Evolutionary conservation across 2,888 invertebrate species (phyloP), one percentile per base, ranked within the genome.

Genomic region (Acrobasis suavella): DNA sequence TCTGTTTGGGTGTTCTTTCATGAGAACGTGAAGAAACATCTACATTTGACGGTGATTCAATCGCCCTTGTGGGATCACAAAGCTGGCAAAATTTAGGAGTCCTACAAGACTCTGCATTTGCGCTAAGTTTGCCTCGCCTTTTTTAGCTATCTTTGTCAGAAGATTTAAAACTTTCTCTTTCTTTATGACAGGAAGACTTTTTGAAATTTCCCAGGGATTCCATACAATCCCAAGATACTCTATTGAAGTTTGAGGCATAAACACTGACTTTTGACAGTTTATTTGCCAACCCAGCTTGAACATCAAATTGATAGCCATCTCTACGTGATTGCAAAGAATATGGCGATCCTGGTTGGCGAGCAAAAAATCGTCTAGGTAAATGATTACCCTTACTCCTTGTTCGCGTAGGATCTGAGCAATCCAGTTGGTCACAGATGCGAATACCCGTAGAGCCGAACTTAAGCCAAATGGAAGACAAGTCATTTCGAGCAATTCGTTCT

Each of bases 391-490:
- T 8, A 69, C 42, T 7, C 65, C 67, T 37, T 56, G 60, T 14
- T 67, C 9, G 7, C 69, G 46, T 14, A 71, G 58, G 9, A 38
- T 60, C 37, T 67, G 66, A 2, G 69, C 68, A 9, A 68, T 58
- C 69, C 69, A 70, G 60, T 69, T 70, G 9, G 66, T 71, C 6
- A 72, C 38, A 3, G 64, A 15, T 3, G 69, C 65, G 60, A 68
- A 75, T 5, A 49, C 63, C 58, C 70, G 72, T 9, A 71, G 77
- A 1, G 73, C 75, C n/a, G 69, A 67, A n/a, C 67, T 67, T 9
- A 76, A 62, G 0, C 77, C 76, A 50, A 76, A 76, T 0, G 74
- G 76, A 0, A 78, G 66, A 12, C 74, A 77, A 0, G 70, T 78
- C 74, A 77, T 72, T 61, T 70, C 59, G 0, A 66, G 46, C 3